Base-by-base conservation (phyloP, 2,113 vertebrate species). In the Gallinago paraguaiae region DNA sequence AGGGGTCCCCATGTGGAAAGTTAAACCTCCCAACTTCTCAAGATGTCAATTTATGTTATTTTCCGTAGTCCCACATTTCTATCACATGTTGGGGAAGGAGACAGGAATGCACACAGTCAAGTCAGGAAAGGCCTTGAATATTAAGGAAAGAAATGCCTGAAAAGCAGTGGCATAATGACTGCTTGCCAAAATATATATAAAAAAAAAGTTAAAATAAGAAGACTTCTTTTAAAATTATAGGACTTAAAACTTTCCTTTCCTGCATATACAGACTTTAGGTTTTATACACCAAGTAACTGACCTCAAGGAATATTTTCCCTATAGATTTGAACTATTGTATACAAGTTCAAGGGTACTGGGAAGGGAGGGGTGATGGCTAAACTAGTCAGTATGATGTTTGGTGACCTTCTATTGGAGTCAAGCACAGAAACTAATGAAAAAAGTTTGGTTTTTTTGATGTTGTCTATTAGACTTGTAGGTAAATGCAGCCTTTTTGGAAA, bases 71-170 rank as follows among this genome's bases (percentile, higher is more conserved):
- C 10, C 14, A 31, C 20, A 17, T 48, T 63, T 72, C 60, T 43
- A 25, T 33, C 48, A 50, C 35, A 4, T 9, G 5, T 11, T 69
- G 50, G 35, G 22, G 37, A 71, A 50, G 10, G 37, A 48, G 46
- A 39, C 0, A 1, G 65, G 24, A 48, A 19, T 1, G 2, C 14
- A 28, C 3, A 54, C 45, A 43, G 67, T 43, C 41, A 50, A 41
- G 30, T n/a, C 57, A n/a, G 23, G 57, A 19, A 81, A 77, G 75
- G 39, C 15, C 45, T 48, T 74, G 83, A 67, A 61, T 5, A 12
- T 50, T 22, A 68, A 53, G 22, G 56, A 64, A 72, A 56, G 72
- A 50, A 57, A 75, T 75, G 53, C 19, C 31, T 33, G 31, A 60
- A 85, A 85, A 60, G 39, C 13, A 2, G 45, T n/a, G 57, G 46